phyloP scores from a whole-genome alignment of 2,113 vertebrate genomes.

The Callipepla californica region DNA sequence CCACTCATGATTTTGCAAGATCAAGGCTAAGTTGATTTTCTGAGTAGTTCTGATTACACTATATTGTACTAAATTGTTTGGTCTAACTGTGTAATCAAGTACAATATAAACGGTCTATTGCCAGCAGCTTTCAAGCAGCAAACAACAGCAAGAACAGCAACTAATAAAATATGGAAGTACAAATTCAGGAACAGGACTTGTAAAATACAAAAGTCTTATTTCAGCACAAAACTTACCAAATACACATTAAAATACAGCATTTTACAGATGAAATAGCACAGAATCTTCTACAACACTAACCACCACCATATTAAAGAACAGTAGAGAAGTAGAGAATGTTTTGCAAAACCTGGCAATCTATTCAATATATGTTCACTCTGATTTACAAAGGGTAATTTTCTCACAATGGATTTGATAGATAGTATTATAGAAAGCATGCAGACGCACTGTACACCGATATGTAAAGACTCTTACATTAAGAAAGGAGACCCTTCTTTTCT shows the following conservation, averaged over 20 bases:
- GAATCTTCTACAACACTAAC: not conserved
- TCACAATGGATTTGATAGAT: constrained; percentile 17
- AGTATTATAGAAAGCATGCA: not conserved
- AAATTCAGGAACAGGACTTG: constrained; percentile 39
- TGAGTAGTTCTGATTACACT: constrained; percentile 72
- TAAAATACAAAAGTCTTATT: constrained; percentile 20
- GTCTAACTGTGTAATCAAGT: constrained; percentile 72
- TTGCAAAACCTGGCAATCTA: constrained; percentile 33
- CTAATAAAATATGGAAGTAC: constrained; percentile 48
- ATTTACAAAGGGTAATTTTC: constrained; percentile 57
- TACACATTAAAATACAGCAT: constrained; percentile 28
- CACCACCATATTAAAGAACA: not conserved
- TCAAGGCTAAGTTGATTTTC: constrained; percentile 67
- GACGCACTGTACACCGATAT: not conserved
- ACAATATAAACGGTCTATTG: constrained; percentile 49
- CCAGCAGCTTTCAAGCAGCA: constrained; percentile 48
- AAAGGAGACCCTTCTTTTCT: not conserved
- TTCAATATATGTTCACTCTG: not conserved
- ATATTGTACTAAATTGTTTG: constrained; percentile 64
- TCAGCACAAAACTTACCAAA: constrained; percentile 45
- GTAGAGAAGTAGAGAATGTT: not conserved
- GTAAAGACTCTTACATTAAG: constrained; percentile 15
- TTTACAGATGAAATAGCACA: constrained; percentile 11
- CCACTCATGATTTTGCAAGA: constrained; percentile 60
- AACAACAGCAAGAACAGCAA: not conserved